Evolutionary conservation across 1,140 invertebrate species (phyloP).

Genomic region (Bombus affinis): DNA sequence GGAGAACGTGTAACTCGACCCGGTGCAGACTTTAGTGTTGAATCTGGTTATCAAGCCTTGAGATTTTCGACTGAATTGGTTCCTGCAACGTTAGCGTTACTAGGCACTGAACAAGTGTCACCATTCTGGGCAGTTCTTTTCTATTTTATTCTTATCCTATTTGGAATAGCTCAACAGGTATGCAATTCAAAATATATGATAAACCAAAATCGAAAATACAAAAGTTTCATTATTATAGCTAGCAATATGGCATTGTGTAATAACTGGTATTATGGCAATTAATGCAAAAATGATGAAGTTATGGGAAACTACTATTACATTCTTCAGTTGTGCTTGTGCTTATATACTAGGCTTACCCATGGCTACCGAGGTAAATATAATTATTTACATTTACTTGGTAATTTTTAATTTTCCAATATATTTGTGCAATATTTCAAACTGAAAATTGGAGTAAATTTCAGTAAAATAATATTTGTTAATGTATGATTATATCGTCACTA

Average conservation of each 20-base stretch:
- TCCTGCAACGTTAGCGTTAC: constrained; percentile 90
- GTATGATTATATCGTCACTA: not conserved
- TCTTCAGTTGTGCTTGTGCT: constrained; percentile 92
- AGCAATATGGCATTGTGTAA: constrained; percentile 91
- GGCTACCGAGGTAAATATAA: constrained; percentile 90
- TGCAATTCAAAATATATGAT: not conserved
- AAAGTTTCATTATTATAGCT: constrained; percentile 80
- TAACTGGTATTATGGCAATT: constrained; percentile 90
- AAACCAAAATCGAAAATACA: not conserved
- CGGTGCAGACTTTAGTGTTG: constrained; percentile 81
- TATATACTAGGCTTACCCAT: constrained; percentile 93
- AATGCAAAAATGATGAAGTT: constrained; percentile 87
- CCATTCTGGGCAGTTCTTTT: constrained; percentile 94
- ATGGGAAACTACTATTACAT: constrained; percentile 93
- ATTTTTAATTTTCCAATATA: not conserved
- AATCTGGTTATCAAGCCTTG: constrained; percentile 90
- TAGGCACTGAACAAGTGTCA: constrained; percentile 87
- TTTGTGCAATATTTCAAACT: not conserved
- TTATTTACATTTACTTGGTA: not conserved
- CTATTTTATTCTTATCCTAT: constrained; percentile 92
- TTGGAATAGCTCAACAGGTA: constrained; percentile 92
- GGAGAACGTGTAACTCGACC: constrained; percentile 86
- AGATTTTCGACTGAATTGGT: constrained; percentile 93
- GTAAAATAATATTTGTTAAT: not conserved
- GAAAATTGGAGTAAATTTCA: not conserved